These are phyloP conservation scores for Polydrusus pterygomalis DNA, from an alignment of 2,888 invertebrate species.

Conservation along the genomic window DNA sequence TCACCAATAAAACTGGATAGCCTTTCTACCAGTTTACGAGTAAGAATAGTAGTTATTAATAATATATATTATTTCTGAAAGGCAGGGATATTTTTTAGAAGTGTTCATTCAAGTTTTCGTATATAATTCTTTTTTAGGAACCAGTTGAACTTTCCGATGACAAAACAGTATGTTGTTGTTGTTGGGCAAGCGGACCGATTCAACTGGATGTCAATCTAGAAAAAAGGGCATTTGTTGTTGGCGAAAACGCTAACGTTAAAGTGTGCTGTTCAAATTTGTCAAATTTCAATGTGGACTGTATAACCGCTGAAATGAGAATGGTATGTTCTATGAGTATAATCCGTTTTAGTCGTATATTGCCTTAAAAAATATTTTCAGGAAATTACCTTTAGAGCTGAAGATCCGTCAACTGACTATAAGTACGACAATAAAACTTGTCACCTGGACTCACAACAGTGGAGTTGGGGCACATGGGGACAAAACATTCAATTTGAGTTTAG, in stretches of 20 bases:
- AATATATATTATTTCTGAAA: too few relatives aligned
- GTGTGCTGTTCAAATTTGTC: constrained; percentile 85
- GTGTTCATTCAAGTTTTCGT: too few relatives aligned
- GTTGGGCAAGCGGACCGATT: constrained; percentile 84
- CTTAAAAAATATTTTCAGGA: constrained; percentile 47
- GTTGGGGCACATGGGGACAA: constrained; percentile 64
- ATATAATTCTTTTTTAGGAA: constrained; percentile 72
- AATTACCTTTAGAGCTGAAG: constrained; percentile 51
- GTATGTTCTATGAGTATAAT: constrained; percentile 69
- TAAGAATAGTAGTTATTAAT: too few relatives aligned
- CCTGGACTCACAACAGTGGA: constrained; percentile 51
- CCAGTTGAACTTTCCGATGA: constrained; percentile 81
- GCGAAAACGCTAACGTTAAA: constrained; percentile 82
- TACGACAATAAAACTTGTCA: constrained; percentile 53
- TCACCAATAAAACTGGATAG: constrained; percentile 82
- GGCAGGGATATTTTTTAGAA: too few relatives aligned
- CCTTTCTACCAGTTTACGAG: not conserved
- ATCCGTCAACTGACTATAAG: constrained; percentile 54
- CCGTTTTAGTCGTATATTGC: too few relatives aligned
- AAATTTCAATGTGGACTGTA: constrained; percentile 78
- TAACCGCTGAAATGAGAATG: constrained; percentile 81
- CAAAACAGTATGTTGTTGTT: constrained; percentile 87
- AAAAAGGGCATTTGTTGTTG: constrained; percentile 85
- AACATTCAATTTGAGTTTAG: constrained; percentile 58
- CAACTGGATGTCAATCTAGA: constrained; percentile 81